Base-by-base conservation (phyloP, 2,888 invertebrate species). In the Aleiodes leptofemur region DNA sequence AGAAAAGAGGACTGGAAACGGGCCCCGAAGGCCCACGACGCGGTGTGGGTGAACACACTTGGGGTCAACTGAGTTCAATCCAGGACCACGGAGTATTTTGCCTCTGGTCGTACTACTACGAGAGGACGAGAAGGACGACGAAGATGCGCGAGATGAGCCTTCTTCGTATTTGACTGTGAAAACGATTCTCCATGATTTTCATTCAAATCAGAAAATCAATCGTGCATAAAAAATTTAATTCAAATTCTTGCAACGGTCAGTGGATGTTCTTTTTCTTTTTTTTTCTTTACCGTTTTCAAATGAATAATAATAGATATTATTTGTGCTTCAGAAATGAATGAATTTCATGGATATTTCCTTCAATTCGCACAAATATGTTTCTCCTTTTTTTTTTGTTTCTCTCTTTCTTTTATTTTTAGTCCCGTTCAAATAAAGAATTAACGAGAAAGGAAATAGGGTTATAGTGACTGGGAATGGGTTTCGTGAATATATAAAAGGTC, bases 21-120 rank as follows among this genome's bases (percentile, higher is more conserved):
- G 80, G 82, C 79, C 80, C 77, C 79, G 80, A 76, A 70, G 76
- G 74, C 73, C 74, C 72, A 77, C 70, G 72, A 64, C 69, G 66
- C 80, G 82, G 86, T 86, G 86, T 86, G 83, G 86, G 86, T 86
- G 86, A 85, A 82, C 85, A 86, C 82, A 79, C 80, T 59, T 61
- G 79, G 82, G 86, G 86, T 86, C 86, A 86, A 83, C 80, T 71
- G 86, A 86, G 86, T 85, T 86, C 86, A 86, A 81, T 83, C 79
- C 79, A 79, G 81, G 83, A 81, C 82, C 81, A 77, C 76, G 73
- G 78, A 71, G 72, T 74, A 69, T 80, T 83, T 78, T 81, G 83
- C 83, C 82, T 82, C 81, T 69, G 77, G 80, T 80, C 76, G 77
- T 81, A 78, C 76, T 81, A 78, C 76, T 80, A 69, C 74, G 53